Percentiles rank a stretch among this genome's conserved stretches.
These are phyloP conservation scores for Salvelinus alpinus DNA, from an alignment of 2,113 vertebrate species.

Conservation along the genomic window DNA sequence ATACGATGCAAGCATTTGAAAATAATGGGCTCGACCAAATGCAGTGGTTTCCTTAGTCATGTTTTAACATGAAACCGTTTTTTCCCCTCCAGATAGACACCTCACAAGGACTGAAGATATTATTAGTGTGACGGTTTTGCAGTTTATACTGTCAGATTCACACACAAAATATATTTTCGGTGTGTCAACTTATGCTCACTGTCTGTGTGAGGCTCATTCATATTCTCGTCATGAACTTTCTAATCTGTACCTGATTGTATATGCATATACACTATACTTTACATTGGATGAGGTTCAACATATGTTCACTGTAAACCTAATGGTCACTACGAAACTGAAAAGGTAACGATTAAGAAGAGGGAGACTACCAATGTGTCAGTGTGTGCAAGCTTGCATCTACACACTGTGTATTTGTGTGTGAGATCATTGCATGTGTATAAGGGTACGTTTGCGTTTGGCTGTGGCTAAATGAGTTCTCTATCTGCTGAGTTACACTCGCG, in stretches of 20 bases:
- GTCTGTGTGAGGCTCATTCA: slow-evolving; percentile 57
- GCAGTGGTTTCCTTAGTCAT: neutral
- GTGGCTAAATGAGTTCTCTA: slow-evolving; percentile 31
- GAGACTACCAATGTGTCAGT: too few species aligned
- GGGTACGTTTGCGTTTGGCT: slow-evolving; percentile 5
- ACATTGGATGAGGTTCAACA: slow-evolving; percentile 24
- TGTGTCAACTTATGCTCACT: slow-evolving; percentile 50
- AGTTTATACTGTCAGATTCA: slow-evolving; percentile 32
- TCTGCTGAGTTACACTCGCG: slow-evolving; percentile 25
- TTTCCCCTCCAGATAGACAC: neutral
- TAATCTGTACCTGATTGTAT: too few species aligned
- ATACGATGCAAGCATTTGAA: slow-evolving; percentile 22
- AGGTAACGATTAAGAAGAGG: too few species aligned
- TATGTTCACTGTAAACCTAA: too few species aligned
- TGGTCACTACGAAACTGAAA: neutral
- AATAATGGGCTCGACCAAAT: slow-evolving; percentile 3
- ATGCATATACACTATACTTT: slow-evolving; percentile 21
- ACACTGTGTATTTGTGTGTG: slow-evolving; percentile 2
- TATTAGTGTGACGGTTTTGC: slow-evolving; percentile 33
- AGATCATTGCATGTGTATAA: neutral
- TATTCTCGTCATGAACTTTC: slow-evolving; percentile 47
- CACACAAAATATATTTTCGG: slow-evolving; percentile 60
- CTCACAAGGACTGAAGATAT: slow-evolving; percentile 9
- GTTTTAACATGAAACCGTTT: too few species aligned
- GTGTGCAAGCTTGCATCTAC: neutral